Conservation (phyloP, 2,888 invertebrate genomes). For the Agrochola macilenta region DNA sequence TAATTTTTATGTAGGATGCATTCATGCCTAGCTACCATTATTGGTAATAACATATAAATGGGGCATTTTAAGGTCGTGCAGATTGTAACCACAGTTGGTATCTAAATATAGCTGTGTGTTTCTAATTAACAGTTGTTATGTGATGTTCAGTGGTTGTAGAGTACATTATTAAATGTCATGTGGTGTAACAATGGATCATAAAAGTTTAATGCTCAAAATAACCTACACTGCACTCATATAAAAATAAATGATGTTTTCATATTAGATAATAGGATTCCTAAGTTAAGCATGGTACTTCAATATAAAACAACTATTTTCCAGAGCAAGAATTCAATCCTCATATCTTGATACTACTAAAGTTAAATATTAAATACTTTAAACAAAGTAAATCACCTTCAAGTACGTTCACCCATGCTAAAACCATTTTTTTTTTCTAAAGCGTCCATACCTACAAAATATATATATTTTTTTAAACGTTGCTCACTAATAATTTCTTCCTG, state of each 20-base stretch:
- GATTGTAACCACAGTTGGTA: constrained; percentile 5
- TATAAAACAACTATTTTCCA: not conserved
- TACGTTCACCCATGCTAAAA: not conserved
- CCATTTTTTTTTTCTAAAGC: not conserved
- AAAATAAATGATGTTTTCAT: constrained; percentile 20
- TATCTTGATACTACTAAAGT: not conserved
- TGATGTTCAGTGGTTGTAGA: constrained; percentile 36
- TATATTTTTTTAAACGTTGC: too few species aligned
- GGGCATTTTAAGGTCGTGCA: constrained; percentile 27
- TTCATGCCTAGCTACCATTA: constrained; percentile 4
- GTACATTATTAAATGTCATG: constrained; percentile 20
- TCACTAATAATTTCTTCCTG: too few species aligned
- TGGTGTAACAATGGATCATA: constrained; percentile 49
- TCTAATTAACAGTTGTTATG: constrained; percentile 32
- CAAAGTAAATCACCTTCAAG: not conserved
- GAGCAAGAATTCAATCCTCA: not conserved
- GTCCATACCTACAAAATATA: not conserved
- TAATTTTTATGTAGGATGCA: constrained; percentile 15
- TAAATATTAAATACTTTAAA: not conserved
- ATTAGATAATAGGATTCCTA: constrained; percentile 1
- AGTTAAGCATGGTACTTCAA: too few species aligned
- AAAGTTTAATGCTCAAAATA: constrained; percentile 20
- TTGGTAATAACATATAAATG: constrained; percentile 11
- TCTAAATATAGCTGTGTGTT: constrained; percentile 43
- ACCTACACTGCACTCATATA: not conserved